phyloP scores from a whole-genome alignment of 1,140 invertebrate genomes.

The Rhizoglyphus robini region DNA sequence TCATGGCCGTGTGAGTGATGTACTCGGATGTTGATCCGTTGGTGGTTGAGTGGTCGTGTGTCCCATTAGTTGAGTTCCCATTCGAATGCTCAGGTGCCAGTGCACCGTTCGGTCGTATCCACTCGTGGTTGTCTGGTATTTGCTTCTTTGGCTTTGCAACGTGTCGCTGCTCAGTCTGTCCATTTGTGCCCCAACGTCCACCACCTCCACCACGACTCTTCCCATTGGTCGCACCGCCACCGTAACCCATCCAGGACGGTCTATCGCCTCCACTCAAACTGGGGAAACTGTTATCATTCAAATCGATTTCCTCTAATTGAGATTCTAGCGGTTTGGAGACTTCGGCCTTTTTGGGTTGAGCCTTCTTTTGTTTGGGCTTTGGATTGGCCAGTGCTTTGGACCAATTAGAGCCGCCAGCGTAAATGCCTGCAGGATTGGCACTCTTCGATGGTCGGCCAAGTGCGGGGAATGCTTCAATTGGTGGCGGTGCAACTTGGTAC shows the following conservation, averaged over 20 bases:
- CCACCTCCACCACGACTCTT: too few species aligned
- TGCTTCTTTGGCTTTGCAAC: too few species aligned
- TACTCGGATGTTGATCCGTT: not conserved
- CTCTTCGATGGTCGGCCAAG: not conserved
- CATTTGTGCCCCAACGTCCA: too few species aligned
- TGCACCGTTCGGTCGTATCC: not conserved
- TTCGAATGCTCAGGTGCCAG: not conserved
- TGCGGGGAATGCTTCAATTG: not conserved
- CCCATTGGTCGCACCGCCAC: too few species aligned
- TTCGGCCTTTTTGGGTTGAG: not conserved
- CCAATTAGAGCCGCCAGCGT: not conserved
- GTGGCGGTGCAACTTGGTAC: not conserved
- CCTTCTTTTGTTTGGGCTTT: not conserved
- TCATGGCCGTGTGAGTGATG: not conserved
- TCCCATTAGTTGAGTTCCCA: not conserved
- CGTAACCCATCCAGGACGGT: too few species aligned
- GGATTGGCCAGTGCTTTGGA: not conserved
- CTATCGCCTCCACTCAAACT: not conserved
- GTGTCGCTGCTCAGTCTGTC: too few species aligned
- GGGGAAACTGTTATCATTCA: not conserved
- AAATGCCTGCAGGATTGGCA: not conserved
- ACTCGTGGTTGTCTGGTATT: not conserved
- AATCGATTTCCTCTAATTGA: not conserved
- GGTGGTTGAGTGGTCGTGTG: not conserved
- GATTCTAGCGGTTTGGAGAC: not conserved